Conservation (phyloP, 2,113 vertebrate genomes). For the Pardalotus punctatus region DNA sequence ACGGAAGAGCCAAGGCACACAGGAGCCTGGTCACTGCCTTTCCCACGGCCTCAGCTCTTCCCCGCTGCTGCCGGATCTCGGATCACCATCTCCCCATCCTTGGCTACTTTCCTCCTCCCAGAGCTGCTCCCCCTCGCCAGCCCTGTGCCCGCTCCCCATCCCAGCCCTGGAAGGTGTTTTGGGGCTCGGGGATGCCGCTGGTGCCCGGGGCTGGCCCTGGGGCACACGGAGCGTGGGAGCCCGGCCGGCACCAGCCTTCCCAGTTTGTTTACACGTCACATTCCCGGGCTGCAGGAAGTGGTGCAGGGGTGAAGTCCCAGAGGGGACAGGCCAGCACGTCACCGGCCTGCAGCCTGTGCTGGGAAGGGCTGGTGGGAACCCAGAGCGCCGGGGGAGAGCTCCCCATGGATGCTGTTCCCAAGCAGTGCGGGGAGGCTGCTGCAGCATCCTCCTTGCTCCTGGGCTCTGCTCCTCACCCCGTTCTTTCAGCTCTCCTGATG, state of each 20-base stretch:
- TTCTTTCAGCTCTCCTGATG: neutral
- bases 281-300: conserved; percentile 64
- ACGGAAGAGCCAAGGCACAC: neutral
- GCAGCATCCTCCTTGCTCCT: neutral
- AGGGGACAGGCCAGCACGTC: conserved; percentile 28
- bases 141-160: neutral
- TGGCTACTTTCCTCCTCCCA: neutral
- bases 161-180: neutral
- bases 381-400: neutral
- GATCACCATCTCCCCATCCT: neutral
- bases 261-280: conserved; percentile 56
- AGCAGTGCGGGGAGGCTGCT: rapidly evolving
- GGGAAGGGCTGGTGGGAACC: conserved; percentile 5
- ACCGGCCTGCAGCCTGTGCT: neutral
- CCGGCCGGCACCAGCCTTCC: neutral
- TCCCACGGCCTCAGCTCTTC: neutral
- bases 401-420: neutral
- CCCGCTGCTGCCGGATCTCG: rapidly evolving
- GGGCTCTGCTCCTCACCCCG: neutral
- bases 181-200: rapidly evolving
- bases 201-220: rapidly evolving
- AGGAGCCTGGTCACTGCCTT: neutral
- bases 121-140: neutral
- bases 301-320: conserved; percentile 44
- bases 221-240: conserved; percentile 65